Conservation (phyloP, 53 echinoderm and acorn worm genomes). For the Zoroaster sp. region DNA sequence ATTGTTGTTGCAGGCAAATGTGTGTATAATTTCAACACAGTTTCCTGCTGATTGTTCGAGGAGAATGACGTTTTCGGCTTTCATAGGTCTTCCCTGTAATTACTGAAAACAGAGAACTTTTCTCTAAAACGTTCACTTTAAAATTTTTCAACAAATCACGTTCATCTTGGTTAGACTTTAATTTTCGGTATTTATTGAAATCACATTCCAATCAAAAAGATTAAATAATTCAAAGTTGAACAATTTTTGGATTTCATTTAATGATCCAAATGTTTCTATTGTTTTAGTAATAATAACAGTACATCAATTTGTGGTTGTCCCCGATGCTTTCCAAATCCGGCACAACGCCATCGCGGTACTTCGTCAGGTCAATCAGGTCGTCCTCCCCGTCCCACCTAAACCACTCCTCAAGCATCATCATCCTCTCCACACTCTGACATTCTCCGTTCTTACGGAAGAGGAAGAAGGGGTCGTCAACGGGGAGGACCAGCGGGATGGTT, state of each 20-base stretch:
- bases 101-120: too few relatives aligned
- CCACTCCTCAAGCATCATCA: slow-evolving; percentile 67
- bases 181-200: too few relatives aligned
- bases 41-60: too few relatives aligned
- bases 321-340: slow-evolving; percentile 59
- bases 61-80: too few relatives aligned
- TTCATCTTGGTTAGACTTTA: too few relatives aligned
- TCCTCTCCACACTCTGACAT: slow-evolving; percentile 48
- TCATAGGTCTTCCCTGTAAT: too few relatives aligned
- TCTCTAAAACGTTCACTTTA: too few relatives aligned
- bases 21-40: too few relatives aligned
- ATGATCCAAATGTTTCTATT: too few relatives aligned
- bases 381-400: slow-evolving; percentile 87
- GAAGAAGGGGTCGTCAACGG: slow-evolving; percentile 40
- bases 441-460: slow-evolving; percentile 40
- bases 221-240: neutral
- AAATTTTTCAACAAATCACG: too few relatives aligned
- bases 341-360: slow-evolving; percentile 55
- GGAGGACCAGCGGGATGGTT: slow-evolving; percentile 26
- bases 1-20: too few relatives aligned
- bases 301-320: slow-evolving; percentile 71
- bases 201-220: neutral
- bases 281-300: slow-evolving; percentile 72
- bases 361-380: slow-evolving; percentile 49
- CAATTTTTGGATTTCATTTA: neutral